Evolutionary conservation across 2,888 invertebrate species (phyloP).

Genomic region (Zaprionus obscuricornis): DNA sequence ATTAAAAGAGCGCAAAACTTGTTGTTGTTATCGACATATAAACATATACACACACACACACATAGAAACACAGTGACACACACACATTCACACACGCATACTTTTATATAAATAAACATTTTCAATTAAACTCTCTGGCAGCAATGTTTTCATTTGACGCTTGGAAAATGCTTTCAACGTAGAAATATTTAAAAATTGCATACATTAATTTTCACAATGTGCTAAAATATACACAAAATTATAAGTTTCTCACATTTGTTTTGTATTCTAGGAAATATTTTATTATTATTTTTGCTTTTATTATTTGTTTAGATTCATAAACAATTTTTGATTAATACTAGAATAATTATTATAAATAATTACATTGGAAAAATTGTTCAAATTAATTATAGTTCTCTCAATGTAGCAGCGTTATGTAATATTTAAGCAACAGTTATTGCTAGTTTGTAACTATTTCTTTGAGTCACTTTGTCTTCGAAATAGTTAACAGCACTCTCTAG

Average conservation of each 20-base stretch:
- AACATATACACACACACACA: background rate
- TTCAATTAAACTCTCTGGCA: constrained; percentile 55
- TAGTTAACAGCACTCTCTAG: background rate
- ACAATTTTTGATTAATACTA: too few species aligned
- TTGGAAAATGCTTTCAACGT: background rate
- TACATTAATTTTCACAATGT: too few species aligned
- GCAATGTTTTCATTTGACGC: constrained; percentile 11
- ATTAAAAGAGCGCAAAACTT: constrained; percentile 45
- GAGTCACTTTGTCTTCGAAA: constrained; percentile 1
- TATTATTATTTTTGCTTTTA: too few species aligned
- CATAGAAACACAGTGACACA: background rate
- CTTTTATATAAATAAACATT: constrained; percentile 44
- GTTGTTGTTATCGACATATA: constrained; percentile 29
- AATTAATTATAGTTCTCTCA: background rate
- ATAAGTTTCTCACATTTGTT: background rate
- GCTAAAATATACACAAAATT: too few species aligned
- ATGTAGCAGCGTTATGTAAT: background rate
- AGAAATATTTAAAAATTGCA: too few species aligned
- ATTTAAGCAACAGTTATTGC: constrained; percentile 1
- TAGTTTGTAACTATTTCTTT: constrained; percentile 1
- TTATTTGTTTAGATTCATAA: too few species aligned
- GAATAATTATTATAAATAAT: too few species aligned
- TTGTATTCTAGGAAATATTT: too few species aligned
- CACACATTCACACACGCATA: constrained; percentile 5
- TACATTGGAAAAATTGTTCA: background rate